Conservation (phyloP, 2,797 vertebrate genomes). For the Aythya fuligula region DNA sequence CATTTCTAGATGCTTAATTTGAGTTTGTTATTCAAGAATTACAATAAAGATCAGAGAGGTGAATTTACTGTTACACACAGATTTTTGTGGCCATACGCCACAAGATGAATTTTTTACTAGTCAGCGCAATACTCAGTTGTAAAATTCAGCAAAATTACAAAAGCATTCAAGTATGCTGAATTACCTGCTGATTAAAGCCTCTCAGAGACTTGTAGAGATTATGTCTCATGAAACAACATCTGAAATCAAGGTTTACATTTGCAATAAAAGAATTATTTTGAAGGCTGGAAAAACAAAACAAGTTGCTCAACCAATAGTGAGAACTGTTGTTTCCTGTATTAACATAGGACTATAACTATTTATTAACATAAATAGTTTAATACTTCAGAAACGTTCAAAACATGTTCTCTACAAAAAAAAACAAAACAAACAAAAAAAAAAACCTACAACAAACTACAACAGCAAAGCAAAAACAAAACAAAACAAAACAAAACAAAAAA, state of each 20-base stretch:
- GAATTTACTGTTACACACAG: neutral
- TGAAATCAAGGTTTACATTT: neutral
- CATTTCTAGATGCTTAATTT: neutral
- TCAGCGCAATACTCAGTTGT: neutral
- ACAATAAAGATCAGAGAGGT: neutral
- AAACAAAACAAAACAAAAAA: neutral
- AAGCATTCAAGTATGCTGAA: neutral
- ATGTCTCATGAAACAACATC: neutral
- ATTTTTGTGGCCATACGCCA: neutral
- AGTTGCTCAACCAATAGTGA: neutral
- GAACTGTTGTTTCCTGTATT: neutral
- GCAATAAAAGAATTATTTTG: neutral
- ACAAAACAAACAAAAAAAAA: neutral
- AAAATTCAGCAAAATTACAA: neutral
- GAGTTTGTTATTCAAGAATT: neutral
- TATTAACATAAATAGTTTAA: neutral
- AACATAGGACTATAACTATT: too few species aligned
- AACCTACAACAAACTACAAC: neutral
- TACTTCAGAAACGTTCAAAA: neutral
- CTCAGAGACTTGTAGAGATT: neutral
- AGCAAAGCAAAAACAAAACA: too few species aligned
- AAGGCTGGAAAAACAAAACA: neutral
- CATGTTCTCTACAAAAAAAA: neutral
- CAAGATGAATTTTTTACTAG: neutral
- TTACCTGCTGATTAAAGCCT: neutral